Conservation (phyloP, 2,113 vertebrate genomes). For the Excalfactoria chinensis region DNA sequence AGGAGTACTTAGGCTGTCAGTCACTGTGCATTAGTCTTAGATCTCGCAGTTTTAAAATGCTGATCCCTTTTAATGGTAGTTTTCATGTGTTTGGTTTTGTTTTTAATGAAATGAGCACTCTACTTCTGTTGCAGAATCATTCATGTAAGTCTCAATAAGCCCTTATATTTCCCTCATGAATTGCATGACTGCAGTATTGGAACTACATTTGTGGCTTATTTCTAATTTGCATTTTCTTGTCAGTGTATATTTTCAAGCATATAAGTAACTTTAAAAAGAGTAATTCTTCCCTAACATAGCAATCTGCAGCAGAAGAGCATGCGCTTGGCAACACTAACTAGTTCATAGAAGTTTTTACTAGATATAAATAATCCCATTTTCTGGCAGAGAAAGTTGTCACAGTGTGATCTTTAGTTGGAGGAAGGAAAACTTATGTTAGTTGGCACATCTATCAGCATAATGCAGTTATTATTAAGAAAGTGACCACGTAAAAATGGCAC, state of each 20-base stretch:
- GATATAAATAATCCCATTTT: slow-evolving; percentile 75
- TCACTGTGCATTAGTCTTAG: neutral
- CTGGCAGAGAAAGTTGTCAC: slow-evolving; percentile 69
- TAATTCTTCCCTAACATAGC: slow-evolving; percentile 1
- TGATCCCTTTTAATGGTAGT: neutral
- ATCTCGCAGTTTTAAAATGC: neutral
- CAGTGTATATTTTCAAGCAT: slow-evolving; percentile 2
- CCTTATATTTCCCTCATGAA: neutral
- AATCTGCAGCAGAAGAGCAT: slow-evolving; percentile 59
- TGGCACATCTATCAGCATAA: slow-evolving; percentile 66
- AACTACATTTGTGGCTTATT: neutral
- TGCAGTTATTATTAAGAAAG: slow-evolving; percentile 59
- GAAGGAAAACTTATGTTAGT: slow-evolving; percentile 75
- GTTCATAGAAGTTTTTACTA: slow-evolving; percentile 70
- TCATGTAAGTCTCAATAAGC: neutral
- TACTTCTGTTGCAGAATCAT: neutral
- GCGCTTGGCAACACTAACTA: slow-evolving; percentile 64
- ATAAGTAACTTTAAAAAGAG: slow-evolving; percentile 32
- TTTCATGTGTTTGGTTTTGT: neutral
- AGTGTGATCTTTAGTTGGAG: slow-evolving; percentile 70
- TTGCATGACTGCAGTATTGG: neutral
- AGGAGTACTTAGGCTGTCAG: neutral
- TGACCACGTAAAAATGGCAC: slow-evolving; percentile 54
- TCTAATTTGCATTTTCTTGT: slow-evolving; percentile 1
- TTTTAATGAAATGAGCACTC: neutral